Percentiles rank a stretch among this genome's conserved stretches.
These are phyloP conservation scores for Carlito syrichta DNA, from an alignment of 2,113 vertebrate species.

Conservation along the genomic window DNA sequence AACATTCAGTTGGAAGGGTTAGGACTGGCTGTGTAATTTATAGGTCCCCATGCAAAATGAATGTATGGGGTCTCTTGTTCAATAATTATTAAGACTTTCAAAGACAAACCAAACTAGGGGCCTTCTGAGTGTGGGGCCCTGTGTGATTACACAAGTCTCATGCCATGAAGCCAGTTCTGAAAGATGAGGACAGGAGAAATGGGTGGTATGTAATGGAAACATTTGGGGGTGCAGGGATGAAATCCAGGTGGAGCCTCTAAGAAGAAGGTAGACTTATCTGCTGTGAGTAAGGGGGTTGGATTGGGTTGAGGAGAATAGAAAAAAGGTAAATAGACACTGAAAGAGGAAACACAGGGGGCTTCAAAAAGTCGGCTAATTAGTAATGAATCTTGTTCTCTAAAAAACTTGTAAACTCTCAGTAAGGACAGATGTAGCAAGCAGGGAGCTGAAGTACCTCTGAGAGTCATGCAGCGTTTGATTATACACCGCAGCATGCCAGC, in stretches of 20 bases:
- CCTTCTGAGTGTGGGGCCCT: neutral
- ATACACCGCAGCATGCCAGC: rapidly evolving
- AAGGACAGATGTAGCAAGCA: neutral
- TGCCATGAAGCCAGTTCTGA: neutral
- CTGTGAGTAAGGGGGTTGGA: neutral
- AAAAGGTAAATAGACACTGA: neutral
- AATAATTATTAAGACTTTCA: neutral
- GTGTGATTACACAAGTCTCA: neutral
- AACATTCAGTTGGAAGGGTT: neutral
- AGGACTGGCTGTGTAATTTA: neutral
- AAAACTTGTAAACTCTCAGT: neutral
- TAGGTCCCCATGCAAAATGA: neutral
- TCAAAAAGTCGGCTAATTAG: conserved; percentile 18
- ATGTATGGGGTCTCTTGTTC: neutral
- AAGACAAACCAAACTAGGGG: too few relatives aligned
- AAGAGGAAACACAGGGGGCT: neutral
- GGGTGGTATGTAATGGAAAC: neutral
- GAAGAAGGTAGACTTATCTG: neutral
- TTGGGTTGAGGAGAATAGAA: neutral
- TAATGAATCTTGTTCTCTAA: neutral
- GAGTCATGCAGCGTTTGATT: neutral
- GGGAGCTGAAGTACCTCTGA: neutral
- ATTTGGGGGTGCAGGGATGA: neutral
- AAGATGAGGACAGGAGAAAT: neutral
- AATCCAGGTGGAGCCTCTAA: neutral